Evolutionary conservation across 2,113 vertebrate genomes (phyloP).

Genomic region (Brachypteracias leptosomus): DNA sequence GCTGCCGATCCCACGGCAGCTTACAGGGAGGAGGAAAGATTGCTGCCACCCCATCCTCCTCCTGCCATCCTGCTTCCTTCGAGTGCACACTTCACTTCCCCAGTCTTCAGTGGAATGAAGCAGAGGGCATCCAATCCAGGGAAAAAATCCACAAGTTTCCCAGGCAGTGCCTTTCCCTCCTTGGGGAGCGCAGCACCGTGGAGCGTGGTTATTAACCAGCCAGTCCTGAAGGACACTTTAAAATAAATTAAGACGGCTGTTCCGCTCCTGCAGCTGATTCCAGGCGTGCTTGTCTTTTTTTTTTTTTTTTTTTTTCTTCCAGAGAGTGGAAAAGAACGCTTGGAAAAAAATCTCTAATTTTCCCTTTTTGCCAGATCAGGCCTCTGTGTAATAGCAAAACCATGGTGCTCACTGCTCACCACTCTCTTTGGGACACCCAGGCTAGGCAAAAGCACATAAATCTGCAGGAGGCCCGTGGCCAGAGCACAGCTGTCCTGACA

Average conservation of each 20-base stretch:
- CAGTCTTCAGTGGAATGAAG: background rate
- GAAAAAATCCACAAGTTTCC: slow-evolving; percentile 36
- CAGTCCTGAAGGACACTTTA: slow-evolving; percentile 72
- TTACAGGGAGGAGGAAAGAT: background rate
- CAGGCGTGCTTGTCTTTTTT: background rate
- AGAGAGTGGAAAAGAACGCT: background rate
- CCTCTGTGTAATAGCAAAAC: slow-evolving; percentile 35
- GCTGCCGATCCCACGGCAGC: accelerated
- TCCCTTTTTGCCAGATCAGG: slow-evolving; percentile 13
- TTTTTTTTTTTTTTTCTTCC: background rate
- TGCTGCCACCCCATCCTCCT: background rate
- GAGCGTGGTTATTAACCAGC: slow-evolving; percentile 66
- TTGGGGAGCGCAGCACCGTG: slow-evolving; percentile 36
- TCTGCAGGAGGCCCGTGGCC: background rate
- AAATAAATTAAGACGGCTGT: slow-evolving; percentile 67
- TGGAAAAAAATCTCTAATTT: slow-evolving; percentile 23
- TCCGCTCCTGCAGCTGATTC: slow-evolving; percentile 39
- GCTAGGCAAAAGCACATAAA: background rate
- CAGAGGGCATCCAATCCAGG: background rate
- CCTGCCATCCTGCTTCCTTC: background rate
- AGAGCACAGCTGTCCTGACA: slow-evolving; percentile 12
- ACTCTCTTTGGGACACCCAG: slow-evolving; percentile 34
- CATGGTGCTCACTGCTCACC: background rate
- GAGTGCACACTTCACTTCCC: background rate
- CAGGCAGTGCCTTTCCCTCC: slow-evolving; percentile 45